phyloP scores from a whole-genome alignment of 2,888 invertebrate genomes.

The Synergus umbraculus region DNA sequence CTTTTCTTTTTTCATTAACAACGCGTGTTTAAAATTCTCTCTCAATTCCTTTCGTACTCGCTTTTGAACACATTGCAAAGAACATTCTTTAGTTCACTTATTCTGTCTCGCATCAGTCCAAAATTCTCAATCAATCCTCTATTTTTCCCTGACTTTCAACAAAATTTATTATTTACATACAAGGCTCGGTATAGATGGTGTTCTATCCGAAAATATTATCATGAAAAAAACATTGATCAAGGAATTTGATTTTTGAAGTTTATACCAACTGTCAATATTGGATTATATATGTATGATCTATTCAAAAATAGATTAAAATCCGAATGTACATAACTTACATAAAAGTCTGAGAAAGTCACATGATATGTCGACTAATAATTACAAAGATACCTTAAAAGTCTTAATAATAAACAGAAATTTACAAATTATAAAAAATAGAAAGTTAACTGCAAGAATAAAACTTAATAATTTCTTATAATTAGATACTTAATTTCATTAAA shows the following conservation, averaged over 20 bases:
- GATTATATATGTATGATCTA: neutral
- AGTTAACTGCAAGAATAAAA: neutral
- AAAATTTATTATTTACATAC: constrained; percentile 59
- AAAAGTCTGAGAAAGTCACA: neutral
- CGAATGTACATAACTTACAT: neutral
- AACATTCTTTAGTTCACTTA: constrained; percentile 5
- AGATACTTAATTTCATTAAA: no score
- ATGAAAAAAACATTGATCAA: constrained; percentile 9
- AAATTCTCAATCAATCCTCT: constrained; percentile 30
- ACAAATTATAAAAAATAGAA: neutral
- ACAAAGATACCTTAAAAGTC: neutral
- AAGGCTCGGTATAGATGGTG: constrained; percentile 64
- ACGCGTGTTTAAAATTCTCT: constrained; percentile 46
- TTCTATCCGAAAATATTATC: constrained; percentile 54
- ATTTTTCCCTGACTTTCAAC: constrained; percentile 13
- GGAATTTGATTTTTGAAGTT: neutral
- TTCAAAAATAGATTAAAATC: neutral
- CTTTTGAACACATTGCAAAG: constrained; percentile 12
- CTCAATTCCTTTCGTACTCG: constrained; percentile 31
- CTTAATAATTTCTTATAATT: no score
- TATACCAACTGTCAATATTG: neutral
- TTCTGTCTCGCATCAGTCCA: constrained; percentile 40
- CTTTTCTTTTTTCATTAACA: constrained; percentile 34
- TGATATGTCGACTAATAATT: neutral
- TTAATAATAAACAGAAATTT: neutral